Percentiles rank a stretch among this genome's conserved stretches.
phyloP scores from a whole-genome alignment of 2,113 vertebrate species.

The Anguilla japonica region DNA sequence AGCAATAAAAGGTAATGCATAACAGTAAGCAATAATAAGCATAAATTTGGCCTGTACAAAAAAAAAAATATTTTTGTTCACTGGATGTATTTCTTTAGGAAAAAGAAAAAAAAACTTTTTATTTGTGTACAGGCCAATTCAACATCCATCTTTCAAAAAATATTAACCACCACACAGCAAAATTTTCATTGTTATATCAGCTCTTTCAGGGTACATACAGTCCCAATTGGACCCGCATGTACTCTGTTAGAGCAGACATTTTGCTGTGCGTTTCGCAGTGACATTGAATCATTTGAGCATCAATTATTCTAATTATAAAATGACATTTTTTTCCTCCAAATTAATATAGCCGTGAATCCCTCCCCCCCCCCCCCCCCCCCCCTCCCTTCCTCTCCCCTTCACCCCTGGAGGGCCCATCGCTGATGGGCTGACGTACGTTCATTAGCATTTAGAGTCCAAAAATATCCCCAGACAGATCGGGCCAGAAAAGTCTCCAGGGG shows the following conservation, averaged over 20 bases:
- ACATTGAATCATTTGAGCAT: not conserved
- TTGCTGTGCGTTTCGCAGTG: not conserved
- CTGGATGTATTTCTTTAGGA: too few relatives aligned
- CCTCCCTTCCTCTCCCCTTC: not conserved
- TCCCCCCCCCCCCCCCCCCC: not conserved
- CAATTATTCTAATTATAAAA: conserved; percentile 5
- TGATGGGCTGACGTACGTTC: not conserved
- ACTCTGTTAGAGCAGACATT: not conserved
- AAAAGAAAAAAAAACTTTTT: too few relatives aligned
- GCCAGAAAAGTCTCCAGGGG: not conserved
- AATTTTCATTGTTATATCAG: too few relatives aligned
- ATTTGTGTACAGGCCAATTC: too few relatives aligned
- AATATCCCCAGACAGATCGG: not conserved
- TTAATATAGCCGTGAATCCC: not conserved
- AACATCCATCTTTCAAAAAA: too few relatives aligned
- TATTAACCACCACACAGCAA: too few relatives aligned
- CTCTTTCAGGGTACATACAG: too few relatives aligned
- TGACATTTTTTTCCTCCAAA: not conserved
- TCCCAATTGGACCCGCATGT: too few relatives aligned
- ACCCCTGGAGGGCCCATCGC: not conserved
- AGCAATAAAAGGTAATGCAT: too few relatives aligned
- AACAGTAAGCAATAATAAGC: too few relatives aligned
- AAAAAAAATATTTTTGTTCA: not conserved
- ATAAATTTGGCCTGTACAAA: not conserved
- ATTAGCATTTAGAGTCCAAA: not conserved